A percentile compares a stretch with the other conserved stretches of the same genome.
These are phyloP conservation scores for Muntiacus muntjak DNA, from an alignment of 2,113 vertebrate species.

Conservation along the genomic window DNA sequence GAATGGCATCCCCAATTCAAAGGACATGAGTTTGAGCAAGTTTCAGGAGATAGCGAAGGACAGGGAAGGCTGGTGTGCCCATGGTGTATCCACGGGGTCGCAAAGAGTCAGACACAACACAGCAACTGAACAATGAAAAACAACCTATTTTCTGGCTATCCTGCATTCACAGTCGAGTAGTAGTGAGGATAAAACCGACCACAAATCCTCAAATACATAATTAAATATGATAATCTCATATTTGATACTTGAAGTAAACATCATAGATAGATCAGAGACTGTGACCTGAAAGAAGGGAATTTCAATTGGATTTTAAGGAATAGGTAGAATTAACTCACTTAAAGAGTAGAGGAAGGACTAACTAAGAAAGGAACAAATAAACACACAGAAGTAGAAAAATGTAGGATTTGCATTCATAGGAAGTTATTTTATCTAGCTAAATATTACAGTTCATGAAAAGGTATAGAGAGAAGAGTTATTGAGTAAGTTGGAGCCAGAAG, in stretches of 20 bases:
- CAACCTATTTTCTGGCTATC: neutral
- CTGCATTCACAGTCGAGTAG: neutral
- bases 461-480: neutral
- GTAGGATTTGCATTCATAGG: rapidly evolving
- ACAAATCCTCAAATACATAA: neutral
- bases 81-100: neutral
- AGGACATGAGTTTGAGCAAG: neutral
- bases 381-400: neutral
- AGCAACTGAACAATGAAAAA: neutral
- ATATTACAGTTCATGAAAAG: neutral
- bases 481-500: neutral
- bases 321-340: neutral
- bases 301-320: neutral
- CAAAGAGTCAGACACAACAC: neutral
- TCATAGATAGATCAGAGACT: neutral
- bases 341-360: neutral
- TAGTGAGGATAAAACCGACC: neutral
- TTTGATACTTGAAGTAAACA: neutral
- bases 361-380: neutral
- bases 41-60: neutral
- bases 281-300: neutral
- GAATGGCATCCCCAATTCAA: neutral
- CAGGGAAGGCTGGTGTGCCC: neutral
- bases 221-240: neutral
- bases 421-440: neutral